Conservation (phyloP, 2,888 invertebrate species). For the Cremastobaeus sp. region DNA sequence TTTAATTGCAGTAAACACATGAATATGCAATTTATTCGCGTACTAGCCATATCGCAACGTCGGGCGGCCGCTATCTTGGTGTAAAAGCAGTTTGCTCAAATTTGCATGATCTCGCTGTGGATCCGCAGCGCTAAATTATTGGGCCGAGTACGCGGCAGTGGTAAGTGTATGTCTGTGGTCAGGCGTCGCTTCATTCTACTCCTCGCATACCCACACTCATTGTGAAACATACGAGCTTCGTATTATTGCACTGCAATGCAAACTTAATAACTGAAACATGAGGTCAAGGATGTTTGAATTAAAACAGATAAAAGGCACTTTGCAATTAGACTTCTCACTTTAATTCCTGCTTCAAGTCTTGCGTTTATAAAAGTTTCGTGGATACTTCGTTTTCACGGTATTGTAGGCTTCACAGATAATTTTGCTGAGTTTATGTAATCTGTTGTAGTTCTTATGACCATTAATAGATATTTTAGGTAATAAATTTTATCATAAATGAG, state of each 20-base stretch:
- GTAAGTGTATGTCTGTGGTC: conserved; percentile 60
- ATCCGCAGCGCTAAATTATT: conserved; percentile 59
- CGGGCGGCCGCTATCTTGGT: conserved; percentile 49
- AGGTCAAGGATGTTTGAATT: conserved; percentile 56
- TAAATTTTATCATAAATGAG: too few relatives aligned
- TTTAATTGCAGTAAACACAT: conserved; percentile 52
- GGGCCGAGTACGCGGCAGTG: conserved; percentile 55
- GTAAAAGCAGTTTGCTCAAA: conserved; percentile 60
- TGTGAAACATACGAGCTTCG: conserved; percentile 48
- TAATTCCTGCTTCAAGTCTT: conserved; percentile 6
- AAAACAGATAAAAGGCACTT: conserved; percentile 43
- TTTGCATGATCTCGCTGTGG: conserved; percentile 60
- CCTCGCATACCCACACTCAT: conserved; percentile 42
- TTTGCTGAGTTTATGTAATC: too few relatives aligned
- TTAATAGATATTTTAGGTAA: too few relatives aligned
- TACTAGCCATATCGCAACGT: conserved; percentile 49
- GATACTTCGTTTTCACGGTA: too few relatives aligned
- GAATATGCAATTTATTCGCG: conserved; percentile 54
- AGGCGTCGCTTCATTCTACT: conserved; percentile 59
- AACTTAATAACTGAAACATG: conserved; percentile 61
- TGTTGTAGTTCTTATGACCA: too few relatives aligned
- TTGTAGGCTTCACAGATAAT: too few relatives aligned
- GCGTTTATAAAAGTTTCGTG: too few relatives aligned
- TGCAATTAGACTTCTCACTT: conserved; percentile 42
- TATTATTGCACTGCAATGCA: conserved; percentile 58